Base-by-base conservation (phyloP, 2,797 vertebrate genomes). In the Allochrocebus solatus region DNA sequence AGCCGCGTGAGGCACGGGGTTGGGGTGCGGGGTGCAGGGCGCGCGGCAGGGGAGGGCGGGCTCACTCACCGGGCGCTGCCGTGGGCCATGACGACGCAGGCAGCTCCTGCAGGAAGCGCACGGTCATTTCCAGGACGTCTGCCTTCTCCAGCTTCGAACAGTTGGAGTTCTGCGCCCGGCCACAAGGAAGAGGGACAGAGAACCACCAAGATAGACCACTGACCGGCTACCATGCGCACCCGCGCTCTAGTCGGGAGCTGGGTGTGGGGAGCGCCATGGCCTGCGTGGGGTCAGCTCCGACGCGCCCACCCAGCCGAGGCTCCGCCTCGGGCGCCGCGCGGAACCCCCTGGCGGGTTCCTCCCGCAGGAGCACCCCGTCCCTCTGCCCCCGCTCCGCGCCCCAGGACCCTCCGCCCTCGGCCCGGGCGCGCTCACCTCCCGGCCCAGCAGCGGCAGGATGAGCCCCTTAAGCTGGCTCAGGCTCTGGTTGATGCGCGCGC, bases 131-230 rank as follows among this genome's bases (percentile, higher is more conserved):
- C 94, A 99, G 98, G 96, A 99, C 99, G 96, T 99, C 99, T 0
- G 99, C 99, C 98, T 99, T 99, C 97, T 99, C 99, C 85, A 99
- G 98, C 96, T 99, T 99, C 19, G 99, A 99, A 95, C 98, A 99
- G 96, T 98, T 98, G 82, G 98, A 99, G 88, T 98, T 99, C 99
- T 99, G 97, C 21, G 95, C 89, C 21, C 7, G 16, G 83, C 91
- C n/a, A 33, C 30, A n/a, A 39, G 24, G 28, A 53, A 96, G 22
- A 76, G 72, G 14, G 74, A 67, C 67, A 43, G 55, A 89, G 61
- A 75, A 26, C 5, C 9, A 80, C 61, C n/a, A 19, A 57, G 55
- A 74, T 57, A 16, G 33, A 41, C 12, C n/a, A 55, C 57, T 3
- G 1, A 46, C 75, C 14, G 43, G 91, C 50, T 26, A 72, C 48